A percentile compares a stretch with the other conserved stretches of the same genome.
phyloP scores from a whole-genome alignment of 2,888 invertebrate genomes.

The Germaria angustata region DNA sequence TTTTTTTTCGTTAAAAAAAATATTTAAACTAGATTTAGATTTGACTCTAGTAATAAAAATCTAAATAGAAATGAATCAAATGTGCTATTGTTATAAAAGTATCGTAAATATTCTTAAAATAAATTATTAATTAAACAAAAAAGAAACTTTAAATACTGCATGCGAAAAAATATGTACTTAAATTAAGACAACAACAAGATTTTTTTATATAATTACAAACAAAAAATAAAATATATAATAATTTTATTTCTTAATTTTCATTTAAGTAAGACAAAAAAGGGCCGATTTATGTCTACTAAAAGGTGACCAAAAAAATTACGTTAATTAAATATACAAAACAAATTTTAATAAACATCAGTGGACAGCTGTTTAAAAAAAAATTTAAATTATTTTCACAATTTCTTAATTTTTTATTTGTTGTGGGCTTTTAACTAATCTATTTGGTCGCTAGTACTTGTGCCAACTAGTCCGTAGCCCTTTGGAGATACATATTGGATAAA shows the following conservation, averaged over 20 bases:
- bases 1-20: neutral
- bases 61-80: constrained; percentile 68
- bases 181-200: constrained; percentile 6
- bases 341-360: neutral
- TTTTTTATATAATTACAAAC: constrained; percentile 42
- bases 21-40: constrained; percentile 56
- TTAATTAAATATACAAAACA: no score
- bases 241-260: constrained; percentile 56
- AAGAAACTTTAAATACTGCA: constrained; percentile 50
- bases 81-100: constrained; percentile 68
- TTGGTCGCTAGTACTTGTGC: no score
- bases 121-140: constrained; percentile 10
- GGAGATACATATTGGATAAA: no score
- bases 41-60: constrained; percentile 53
- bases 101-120: constrained; percentile 49
- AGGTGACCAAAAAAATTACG: neutral
- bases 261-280: constrained; percentile 55
- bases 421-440: no score
- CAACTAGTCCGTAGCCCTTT: no score
- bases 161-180: constrained; percentile 51
- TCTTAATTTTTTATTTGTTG: no score
- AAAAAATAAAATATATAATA: neutral
- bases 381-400: no score
- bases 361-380: no score
- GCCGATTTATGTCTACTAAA: neutral